A percentile compares a stretch with the other conserved stretches of the same genome.
Conservation (phyloP, 2,113 vertebrate genomes). For the Colinus virginianus region DNA sequence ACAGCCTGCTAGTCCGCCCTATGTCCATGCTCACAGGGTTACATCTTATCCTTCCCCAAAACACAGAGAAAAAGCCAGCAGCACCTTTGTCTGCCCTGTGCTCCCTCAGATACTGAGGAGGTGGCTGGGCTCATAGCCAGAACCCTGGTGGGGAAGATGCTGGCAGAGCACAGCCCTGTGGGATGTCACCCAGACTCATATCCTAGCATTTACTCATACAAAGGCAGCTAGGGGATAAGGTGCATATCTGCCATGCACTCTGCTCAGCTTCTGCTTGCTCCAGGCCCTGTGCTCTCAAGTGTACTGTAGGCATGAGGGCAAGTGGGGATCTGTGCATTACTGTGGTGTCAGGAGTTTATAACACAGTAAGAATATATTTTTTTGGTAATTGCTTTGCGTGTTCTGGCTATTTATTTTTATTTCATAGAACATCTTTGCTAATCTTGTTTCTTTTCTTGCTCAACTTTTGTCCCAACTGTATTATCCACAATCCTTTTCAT, state of each 20-base stretch:
- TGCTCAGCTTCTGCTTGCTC: background rate
- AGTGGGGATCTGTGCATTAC: background rate
- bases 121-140: rapidly evolving
- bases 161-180: rapidly evolving
- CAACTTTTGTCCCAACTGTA: background rate
- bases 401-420: background rate
- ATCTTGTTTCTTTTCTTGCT: background rate
- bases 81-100: background rate
- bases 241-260: background rate
- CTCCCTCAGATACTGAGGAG: background rate
- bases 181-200: rapidly evolving
- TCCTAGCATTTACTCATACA: rapidly evolving
- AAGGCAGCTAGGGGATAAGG: background rate
- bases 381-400: background rate
- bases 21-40: rapidly evolving
- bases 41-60: background rate
- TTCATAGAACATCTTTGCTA: background rate
- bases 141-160: background rate
- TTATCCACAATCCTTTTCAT: background rate
- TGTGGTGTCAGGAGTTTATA: background rate
- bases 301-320: background rate
- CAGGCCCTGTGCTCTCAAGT: rapidly evolving
- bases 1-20: background rate
- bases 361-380: background rate
- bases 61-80: rapidly evolving